phyloP scores from a whole-genome alignment of 35 echinoderm and acorn worm genomes.

The Antedon bifida region DNA sequence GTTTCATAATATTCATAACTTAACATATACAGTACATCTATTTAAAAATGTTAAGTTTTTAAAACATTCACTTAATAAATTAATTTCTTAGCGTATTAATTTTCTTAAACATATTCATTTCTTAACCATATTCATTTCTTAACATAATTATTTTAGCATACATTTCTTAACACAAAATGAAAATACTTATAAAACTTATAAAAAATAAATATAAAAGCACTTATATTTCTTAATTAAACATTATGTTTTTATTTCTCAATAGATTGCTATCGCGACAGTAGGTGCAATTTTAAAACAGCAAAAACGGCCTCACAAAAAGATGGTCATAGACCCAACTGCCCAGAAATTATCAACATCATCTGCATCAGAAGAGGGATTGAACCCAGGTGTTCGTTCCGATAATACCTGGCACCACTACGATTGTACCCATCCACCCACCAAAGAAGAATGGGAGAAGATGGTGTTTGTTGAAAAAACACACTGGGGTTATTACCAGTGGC shows the following conservation, averaged over 20 bases:
- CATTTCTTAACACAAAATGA: too few relatives aligned
- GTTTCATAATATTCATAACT: too few relatives aligned
- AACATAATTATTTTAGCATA: too few relatives aligned
- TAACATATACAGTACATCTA: too few relatives aligned
- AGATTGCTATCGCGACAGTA: constrained; percentile 58
- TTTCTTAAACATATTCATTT: too few relatives aligned
- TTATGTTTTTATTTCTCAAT: constrained; percentile 5
- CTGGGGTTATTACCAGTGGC: constrained; percentile 90
- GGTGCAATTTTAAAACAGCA: constrained; percentile 66
- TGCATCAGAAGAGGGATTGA: background rate
- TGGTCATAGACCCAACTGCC: constrained; percentile 48
- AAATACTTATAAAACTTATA: too few relatives aligned
- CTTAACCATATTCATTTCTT: too few relatives aligned
- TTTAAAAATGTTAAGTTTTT: too few relatives aligned
- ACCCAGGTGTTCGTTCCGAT: constrained; percentile 59
- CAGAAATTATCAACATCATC: constrained; percentile 22
- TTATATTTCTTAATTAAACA: too few relatives aligned
- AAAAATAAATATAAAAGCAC: too few relatives aligned
- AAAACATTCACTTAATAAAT: too few relatives aligned
- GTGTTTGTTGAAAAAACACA: constrained; percentile 92
- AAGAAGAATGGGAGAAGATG: constrained; percentile 68
- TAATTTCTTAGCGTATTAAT: too few relatives aligned
- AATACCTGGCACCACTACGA: constrained; percentile 77
- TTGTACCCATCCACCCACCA: constrained; percentile 28
- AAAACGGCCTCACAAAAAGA: constrained; percentile 66